Evolutionary conservation across 2,888 invertebrate species (phyloP).

Genomic region (Lydus trimaculatus): DNA sequence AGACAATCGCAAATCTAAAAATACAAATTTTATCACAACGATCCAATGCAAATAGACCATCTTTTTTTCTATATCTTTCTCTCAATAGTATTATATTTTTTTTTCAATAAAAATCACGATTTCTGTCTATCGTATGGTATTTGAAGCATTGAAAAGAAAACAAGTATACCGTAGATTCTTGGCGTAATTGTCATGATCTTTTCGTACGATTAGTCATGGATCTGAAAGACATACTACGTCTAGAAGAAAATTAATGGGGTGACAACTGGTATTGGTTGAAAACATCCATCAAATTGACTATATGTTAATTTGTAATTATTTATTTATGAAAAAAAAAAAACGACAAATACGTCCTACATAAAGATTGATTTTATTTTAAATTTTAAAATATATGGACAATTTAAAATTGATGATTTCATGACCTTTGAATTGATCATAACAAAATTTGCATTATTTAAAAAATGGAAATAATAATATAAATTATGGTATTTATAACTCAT

Average conservation of each 20-base stretch:
- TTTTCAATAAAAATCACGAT: background rate
- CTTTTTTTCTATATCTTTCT: background rate
- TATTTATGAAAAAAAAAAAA: background rate
- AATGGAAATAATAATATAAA: too few species aligned
- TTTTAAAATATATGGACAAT: background rate
- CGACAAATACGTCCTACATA: background rate
- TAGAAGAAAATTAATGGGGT: slow-evolving; percentile 5
- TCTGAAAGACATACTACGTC: background rate
- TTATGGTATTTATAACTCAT: too few species aligned
- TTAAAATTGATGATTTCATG: background rate
- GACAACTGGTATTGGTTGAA: background rate
- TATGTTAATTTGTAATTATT: background rate
- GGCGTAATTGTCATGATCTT: background rate
- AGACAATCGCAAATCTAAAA: slow-evolving; percentile 45
- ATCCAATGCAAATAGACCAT: background rate
- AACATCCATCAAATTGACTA: background rate
- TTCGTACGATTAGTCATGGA: background rate
- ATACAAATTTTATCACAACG: slow-evolving; percentile 38
- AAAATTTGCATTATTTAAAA: background rate
- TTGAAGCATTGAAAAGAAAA: background rate
- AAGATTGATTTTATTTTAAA: background rate
- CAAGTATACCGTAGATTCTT: slow-evolving; percentile 1
- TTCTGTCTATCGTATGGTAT: background rate
- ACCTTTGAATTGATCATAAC: background rate
- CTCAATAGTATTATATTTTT: background rate